Evolutionary conservation across 1,140 invertebrate genomes (phyloP).

Genomic region (Sesamia nonagrioides): DNA sequence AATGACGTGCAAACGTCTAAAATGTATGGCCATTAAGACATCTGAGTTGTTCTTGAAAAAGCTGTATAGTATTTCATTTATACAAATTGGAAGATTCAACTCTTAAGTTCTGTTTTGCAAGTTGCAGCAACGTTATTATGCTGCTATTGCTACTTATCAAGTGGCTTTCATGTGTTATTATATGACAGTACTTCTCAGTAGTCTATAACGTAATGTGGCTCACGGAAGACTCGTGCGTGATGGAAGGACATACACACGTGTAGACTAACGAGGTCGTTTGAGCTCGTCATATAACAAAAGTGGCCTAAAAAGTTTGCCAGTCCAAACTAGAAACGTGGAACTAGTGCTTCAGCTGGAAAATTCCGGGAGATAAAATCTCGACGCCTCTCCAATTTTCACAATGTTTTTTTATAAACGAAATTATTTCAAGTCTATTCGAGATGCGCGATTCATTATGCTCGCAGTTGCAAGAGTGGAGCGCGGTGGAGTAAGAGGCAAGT

Average conservation of each 20-base stretch:
- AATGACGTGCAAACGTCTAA: too few relatives aligned
- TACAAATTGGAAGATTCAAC: constrained; percentile 25
- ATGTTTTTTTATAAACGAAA: constrained; percentile 55
- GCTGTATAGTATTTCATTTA: constrained; percentile 9
- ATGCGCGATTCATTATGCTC: constrained; percentile 69
- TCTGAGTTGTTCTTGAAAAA: constrained; percentile 42
- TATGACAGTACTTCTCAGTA: not conserved
- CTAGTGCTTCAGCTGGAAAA: constrained; percentile 36
- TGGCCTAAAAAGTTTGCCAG: constrained; percentile 43
- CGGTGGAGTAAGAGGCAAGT: constrained; percentile 77
- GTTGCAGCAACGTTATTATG: not conserved
- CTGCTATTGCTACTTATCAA: constrained; percentile 3
- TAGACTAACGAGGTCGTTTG: constrained; percentile 49
- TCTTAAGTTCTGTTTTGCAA: not conserved
- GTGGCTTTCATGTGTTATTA: not conserved
- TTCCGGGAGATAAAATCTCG: constrained; percentile 44
- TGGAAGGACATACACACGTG: constrained; percentile 36
- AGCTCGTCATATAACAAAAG: constrained; percentile 47
- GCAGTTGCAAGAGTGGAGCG: constrained; percentile 68
- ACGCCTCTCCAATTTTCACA: constrained; percentile 44
- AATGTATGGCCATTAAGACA: too few relatives aligned
- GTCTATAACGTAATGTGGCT: not conserved
- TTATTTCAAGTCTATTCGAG: constrained; percentile 65
- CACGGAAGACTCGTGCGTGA: constrained; percentile 28
- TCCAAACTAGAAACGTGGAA: constrained; percentile 40